Base-by-base conservation (phyloP, 2,888 invertebrate species). In the Pherbina coryleti region DNA sequence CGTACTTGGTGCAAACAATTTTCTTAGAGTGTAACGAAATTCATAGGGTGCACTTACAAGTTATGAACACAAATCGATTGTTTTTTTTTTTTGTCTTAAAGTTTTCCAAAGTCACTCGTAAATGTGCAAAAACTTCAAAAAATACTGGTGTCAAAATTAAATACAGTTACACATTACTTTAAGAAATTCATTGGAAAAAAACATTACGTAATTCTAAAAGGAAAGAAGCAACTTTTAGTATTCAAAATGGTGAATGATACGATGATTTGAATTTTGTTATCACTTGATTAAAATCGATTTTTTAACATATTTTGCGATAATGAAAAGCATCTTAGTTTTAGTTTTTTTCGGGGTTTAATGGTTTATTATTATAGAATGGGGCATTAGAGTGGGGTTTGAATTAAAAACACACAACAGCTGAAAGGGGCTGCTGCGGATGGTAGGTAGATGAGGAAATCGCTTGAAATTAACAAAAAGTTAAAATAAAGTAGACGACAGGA, bases 271-370 rank as follows among this genome's bases (percentile, higher is more conserved):
- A 85, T 85, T 80, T 79, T 73, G 62, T 81, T 84, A 75, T 81
- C 76, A 73, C 76, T 79, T 77, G 17, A 77, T 53, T 78, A 37
- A 49, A n/a, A 2, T 53, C 31, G 22, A 31, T 69, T 37, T 67
- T 66, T 28, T 60, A 73, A 53, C 78, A 76, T 44, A 79, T 76
- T 82, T 84, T 85, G 84, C 85, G 86, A 87, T 89, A 71, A 73
- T 74, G 88, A 89, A 87, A 90, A 90, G 89, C 89, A 90, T 90
- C 89, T 90, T 88, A 89, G 88, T 89, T 87, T 44, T 44, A 44
- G 2, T 44, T 44, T 44, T 44, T 44, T 44, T 11, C 2, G 83
- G 81, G 78, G 60, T 70, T 82, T 78, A 77, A 72, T 70, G 79
- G 79, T 81, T 81, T 75, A 77, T 64, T 77, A 76, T 77, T 64